phyloP scores from a whole-genome alignment of 2,888 invertebrate genomes.

The Drosophila prostipennis region DNA sequence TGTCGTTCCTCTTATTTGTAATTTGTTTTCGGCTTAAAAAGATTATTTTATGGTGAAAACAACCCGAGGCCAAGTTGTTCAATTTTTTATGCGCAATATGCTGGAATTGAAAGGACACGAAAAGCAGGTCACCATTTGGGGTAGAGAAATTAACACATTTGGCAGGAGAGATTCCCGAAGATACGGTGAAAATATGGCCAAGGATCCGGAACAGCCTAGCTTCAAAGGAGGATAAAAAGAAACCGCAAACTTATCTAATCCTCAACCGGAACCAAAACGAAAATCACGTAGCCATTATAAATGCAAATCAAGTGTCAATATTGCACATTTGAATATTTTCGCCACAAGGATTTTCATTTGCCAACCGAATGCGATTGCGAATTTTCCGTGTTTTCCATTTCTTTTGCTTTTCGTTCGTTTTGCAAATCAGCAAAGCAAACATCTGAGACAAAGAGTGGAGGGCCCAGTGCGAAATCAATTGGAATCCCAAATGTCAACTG shows the following conservation, averaged over 20 bases:
- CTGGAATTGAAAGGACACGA: conserved; percentile 22
- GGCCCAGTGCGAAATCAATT: conserved; percentile 67
- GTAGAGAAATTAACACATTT: conserved; percentile 41
- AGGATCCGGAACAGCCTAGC: conserved; percentile 16
- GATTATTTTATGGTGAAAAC: conserved; percentile 80
- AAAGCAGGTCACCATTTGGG: conserved; percentile 7
- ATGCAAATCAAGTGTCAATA: conserved; percentile 80
- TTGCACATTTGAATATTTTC: conserved; percentile 65
- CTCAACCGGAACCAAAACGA: conserved; percentile 28
- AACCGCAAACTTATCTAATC: conserved; percentile 25
- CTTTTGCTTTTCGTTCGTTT: conserved; percentile 10
- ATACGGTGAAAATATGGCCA: conserved; percentile 10
- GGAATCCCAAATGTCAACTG: conserved; percentile 80
- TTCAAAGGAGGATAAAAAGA: conserved; percentile 19
- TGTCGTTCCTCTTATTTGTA: conserved; percentile 42
- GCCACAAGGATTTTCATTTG: conserved; percentile 65
- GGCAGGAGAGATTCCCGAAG: conserved; percentile 24
- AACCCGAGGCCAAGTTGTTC: conserved; percentile 67
- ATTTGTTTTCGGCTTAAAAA: conserved; percentile 74
- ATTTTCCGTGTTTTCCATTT: conserved; percentile 24
- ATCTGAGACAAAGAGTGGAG: conserved; percentile 29
- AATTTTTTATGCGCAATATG: conserved; percentile 48
- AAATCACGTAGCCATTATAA: conserved; percentile 77
- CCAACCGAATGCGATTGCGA: conserved; percentile 43
- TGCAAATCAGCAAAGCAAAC: conserved; percentile 68